These are phyloP conservation scores for Nyctereutes procyonoides DNA, from an alignment of 2,113 vertebrate genomes.

Conservation along the genomic window DNA sequence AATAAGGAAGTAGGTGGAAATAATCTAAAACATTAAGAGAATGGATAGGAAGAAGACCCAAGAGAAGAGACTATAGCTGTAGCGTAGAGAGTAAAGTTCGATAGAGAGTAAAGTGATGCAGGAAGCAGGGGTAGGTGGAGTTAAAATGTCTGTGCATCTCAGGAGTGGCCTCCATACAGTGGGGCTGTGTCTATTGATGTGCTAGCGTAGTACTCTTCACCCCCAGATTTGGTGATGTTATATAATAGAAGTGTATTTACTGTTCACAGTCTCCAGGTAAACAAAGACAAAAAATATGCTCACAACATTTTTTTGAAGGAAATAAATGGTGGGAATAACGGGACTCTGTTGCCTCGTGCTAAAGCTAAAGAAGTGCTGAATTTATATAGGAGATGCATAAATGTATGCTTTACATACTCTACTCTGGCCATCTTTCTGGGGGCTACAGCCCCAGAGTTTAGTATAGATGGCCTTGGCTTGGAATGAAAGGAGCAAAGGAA, in stretches of 20 bases:
- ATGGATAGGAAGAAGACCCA: background rate
- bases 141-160: too few relatives aligned
- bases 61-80: background rate
- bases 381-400: background rate
- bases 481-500: background rate
- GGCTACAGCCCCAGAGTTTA: too few relatives aligned
- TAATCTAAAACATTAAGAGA: background rate
- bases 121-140: background rate
- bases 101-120: background rate
- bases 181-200: background rate
- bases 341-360: background rate
- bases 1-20: background rate
- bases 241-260: background rate
- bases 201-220: too few relatives aligned
- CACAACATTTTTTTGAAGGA: background rate
- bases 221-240: background rate
- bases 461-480: background rate
- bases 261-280: background rate
- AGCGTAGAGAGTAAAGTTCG: fast-evolving
- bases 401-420: fast-evolving
- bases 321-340: background rate
- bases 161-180: background rate
- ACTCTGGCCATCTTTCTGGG: background rate
- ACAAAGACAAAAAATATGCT: background rate
- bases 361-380: background rate